These are phyloP conservation scores for Limosa lapponica DNA, from an alignment of 2,797 vertebrate genomes.

Conservation along the genomic window DNA sequence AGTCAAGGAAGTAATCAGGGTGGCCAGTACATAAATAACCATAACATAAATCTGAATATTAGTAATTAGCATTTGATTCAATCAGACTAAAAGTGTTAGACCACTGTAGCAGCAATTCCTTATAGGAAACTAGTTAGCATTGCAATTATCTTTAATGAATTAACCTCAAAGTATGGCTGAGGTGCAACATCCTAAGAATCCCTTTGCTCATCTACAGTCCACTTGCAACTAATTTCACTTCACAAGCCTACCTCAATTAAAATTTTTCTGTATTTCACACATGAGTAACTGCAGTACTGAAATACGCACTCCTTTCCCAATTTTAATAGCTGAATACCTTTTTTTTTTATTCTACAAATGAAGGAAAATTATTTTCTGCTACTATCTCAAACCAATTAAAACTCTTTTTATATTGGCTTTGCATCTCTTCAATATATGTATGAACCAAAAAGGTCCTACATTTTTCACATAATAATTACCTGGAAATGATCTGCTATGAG, in stretches of 20 bases:
- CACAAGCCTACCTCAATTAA: conserved; percentile 37
- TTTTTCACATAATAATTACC: conserved; percentile 57
- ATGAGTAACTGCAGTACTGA: conserved; percentile 13
- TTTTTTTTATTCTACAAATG: conserved; percentile 56
- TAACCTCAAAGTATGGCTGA: conserved; percentile 30
- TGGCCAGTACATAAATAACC: conserved; percentile 40
- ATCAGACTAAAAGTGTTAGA: conserved; percentile 4
- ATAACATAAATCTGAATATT: conserved; percentile 49
- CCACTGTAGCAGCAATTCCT: not conserved
- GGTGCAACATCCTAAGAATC: conserved; percentile 27
- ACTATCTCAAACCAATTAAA: conserved; percentile 67
- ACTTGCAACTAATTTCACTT: conserved; percentile 58
- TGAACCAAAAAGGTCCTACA: not conserved
- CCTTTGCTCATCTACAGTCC: conserved; percentile 57
- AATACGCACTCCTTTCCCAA: conserved; percentile 31
- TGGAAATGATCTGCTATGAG: conserved; percentile 45
- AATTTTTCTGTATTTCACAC: conserved; percentile 69
- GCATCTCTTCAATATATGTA: conserved; percentile 10
- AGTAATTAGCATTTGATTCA: conserved; percentile 58
- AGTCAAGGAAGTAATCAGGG: conserved; percentile 25
- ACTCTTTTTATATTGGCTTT: conserved; percentile 23
- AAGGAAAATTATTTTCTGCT: conserved; percentile 55
- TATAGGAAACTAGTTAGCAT: conserved; percentile 52
- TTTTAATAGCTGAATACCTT: conserved; percentile 50
- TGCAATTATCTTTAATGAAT: conserved; percentile 59